These are phyloP conservation scores for Trachelus troglodyta DNA, from an alignment of 2,888 invertebrate species.

Conservation along the genomic window DNA sequence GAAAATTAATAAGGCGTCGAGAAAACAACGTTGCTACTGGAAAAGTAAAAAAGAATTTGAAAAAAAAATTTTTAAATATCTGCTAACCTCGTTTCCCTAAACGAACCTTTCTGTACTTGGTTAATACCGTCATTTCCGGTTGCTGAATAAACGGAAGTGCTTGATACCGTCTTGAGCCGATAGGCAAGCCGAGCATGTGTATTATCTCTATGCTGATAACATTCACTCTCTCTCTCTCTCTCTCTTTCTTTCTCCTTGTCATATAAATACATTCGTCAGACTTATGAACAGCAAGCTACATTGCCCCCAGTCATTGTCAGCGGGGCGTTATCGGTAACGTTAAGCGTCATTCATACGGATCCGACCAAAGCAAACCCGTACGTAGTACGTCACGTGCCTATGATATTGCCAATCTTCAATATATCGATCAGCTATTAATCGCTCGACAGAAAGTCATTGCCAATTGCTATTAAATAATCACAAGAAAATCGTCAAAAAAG, in stretches of 20 bases:
- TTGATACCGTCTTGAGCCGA: background rate
- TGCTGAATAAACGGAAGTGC: background rate
- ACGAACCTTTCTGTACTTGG: background rate
- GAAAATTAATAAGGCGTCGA: background rate
- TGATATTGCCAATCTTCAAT: conserved; percentile 37
- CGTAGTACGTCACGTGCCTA: background rate
- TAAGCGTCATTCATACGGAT: background rate
- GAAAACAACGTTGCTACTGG: too few relatives aligned
- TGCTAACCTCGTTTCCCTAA: background rate
- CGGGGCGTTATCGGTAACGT: background rate
- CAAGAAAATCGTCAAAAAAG: conserved; percentile 42
- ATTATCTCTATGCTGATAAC: background rate
- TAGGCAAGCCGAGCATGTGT: background rate
- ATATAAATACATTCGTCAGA: background rate
- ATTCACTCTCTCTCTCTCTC: background rate
- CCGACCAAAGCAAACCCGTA: background rate
- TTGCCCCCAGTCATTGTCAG: background rate
- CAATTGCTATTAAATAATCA: conserved; percentile 47
- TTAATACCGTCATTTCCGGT: background rate
- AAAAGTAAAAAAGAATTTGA: too few relatives aligned
- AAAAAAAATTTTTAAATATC: background rate
- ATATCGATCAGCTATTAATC: conserved; percentile 49
- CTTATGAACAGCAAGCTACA: background rate
- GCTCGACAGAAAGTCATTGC: conserved; percentile 29
- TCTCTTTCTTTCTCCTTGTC: background rate